Percentiles rank a stretch among this genome's conserved stretches.
These are phyloP conservation scores for Sceloporus undulatus DNA, from an alignment of 2,113 vertebrate species.

Conservation along the genomic window DNA sequence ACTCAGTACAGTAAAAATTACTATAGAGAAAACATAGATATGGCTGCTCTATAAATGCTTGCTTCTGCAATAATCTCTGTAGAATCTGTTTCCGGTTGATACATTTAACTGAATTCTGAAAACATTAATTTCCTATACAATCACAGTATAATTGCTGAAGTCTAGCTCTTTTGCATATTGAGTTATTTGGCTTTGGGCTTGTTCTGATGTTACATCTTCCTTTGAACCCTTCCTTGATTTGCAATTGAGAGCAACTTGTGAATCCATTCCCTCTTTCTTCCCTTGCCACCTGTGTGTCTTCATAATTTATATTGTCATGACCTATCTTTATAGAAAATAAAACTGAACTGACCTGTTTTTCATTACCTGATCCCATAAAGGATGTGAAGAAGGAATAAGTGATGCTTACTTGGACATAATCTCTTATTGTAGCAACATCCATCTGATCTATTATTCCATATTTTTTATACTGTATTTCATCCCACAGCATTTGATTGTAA, in stretches of 20 bases:
- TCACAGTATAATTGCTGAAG: neutral
- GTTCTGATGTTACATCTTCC: neutral
- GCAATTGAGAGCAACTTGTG: no score
- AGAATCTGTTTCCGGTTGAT: constrained; percentile 1
- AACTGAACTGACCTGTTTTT: neutral
- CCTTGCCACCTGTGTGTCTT: no score
- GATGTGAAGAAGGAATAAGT: neutral
- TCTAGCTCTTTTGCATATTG: neutral
- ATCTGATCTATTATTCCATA: constrained; percentile 63
- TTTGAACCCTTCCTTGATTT: no score
- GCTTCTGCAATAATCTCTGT: constrained; percentile 14
- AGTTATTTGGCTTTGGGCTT: neutral
- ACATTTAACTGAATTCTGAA: neutral
- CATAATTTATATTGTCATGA: no score
- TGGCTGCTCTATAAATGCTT: neutral
- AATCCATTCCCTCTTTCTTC: no score
- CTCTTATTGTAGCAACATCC: constrained; percentile 74
- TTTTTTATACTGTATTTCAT: constrained; percentile 57
- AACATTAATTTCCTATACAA: constrained; percentile 9
- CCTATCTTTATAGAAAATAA: no score
- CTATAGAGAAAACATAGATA: neutral
- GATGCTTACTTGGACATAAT: constrained; percentile 76
- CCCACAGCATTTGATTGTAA: constrained; percentile 65
- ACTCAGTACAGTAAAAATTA: neutral
- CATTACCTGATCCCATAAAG: neutral